Evolutionary conservation across 2,113 vertebrate genomes (phyloP).

Genomic region (Rissa tridactyla): DNA sequence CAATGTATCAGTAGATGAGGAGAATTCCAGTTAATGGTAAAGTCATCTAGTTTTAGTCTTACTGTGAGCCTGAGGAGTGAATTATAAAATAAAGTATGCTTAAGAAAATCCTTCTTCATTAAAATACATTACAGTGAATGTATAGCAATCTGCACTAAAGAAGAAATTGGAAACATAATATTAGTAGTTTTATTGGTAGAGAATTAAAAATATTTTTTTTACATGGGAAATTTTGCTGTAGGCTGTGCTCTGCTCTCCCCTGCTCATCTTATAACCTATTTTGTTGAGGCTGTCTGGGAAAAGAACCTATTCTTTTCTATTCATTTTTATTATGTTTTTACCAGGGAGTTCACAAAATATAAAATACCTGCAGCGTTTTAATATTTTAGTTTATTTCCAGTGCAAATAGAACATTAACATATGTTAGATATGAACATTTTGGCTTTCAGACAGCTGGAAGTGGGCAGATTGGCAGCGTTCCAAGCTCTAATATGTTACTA

Average conservation of each 20-base stretch:
- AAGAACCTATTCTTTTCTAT: background rate
- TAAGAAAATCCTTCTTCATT: slow-evolving; percentile 38
- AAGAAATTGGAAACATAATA: slow-evolving; percentile 12
- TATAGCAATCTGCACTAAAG: background rate
- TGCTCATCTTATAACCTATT: background rate
- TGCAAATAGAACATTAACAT: slow-evolving; percentile 1
- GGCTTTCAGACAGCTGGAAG: background rate
- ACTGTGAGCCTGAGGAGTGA: slow-evolving; percentile 6
- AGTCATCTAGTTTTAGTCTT: background rate
- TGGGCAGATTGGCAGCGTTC: background rate
- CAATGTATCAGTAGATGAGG: background rate
- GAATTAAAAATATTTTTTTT: slow-evolving; percentile 5
- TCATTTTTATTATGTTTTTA: slow-evolving; percentile 30
- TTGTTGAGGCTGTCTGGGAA: background rate
- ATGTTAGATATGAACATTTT: background rate
- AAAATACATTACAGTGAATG: background rate
- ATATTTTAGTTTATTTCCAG: slow-evolving; percentile 31
- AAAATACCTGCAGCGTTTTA: background rate
- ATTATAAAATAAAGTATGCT: background rate
- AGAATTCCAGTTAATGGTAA: background rate
- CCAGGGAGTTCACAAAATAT: slow-evolving; percentile 16
- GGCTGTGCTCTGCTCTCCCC: background rate
- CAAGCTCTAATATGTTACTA: background rate
- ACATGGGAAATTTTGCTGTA: slow-evolving; percentile 6
- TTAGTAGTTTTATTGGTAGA: slow-evolving; percentile 2